Evolutionary conservation across 2,888 invertebrate genomes (phyloP), one percentile per base, ranked within the genome.

Genomic region (Megamerina dolium): DNA sequence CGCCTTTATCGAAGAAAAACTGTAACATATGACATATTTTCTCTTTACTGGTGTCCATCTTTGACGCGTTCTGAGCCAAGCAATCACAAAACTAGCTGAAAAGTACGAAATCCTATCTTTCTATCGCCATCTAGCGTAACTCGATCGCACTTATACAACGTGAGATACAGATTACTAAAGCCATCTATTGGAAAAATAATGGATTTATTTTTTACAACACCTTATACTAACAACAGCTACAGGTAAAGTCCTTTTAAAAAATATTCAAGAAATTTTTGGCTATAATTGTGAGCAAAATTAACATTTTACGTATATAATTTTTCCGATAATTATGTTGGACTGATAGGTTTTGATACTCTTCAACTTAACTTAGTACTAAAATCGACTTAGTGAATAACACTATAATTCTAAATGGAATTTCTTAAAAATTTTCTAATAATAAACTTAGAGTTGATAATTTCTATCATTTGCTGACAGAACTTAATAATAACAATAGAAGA

Each of bases 141-240:
- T n/a, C n/a, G n/a, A n/a, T n/a, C n/a, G n/a, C n/a, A n/a, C n/a
- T n/a, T n/a, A n/a, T n/a, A n/a, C n/a, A n/a, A n/a, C n/a, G n/a
- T n/a, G n/a, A n/a, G n/a, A n/a, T n/a, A n/a, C n/a, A n/a, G n/a
- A n/a, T n/a, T n/a, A n/a, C n/a, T n/a, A n/a, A n/a, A n/a, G n/a
- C n/a, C n/a, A n/a, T n/a, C n/a, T n/a, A n/a, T n/a, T n/a, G n/a
- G n/a, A n/a, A n/a, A n/a, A n/a, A n/a, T n/a, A n/a, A n/a, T n/a
- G n/a, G n/a, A n/a, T n/a, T n/a, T n/a, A n/a, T n/a, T n/a, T n/a
- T n/a, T n/a, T n/a, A n/a, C n/a, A 36, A 23, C 36, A 36, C 20
- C 36, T 42, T 21, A 36, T 30, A 36, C 23, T 32, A 36, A 31
- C 29, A 36, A 42, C 42, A 20, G 37, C 37, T 18, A 30, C 29